Evolutionary conservation across 92 coral and sea anemone species (phyloP), one percentile per base, ranked within the genome.

Genomic region (Siderastrea siderea): DNA sequence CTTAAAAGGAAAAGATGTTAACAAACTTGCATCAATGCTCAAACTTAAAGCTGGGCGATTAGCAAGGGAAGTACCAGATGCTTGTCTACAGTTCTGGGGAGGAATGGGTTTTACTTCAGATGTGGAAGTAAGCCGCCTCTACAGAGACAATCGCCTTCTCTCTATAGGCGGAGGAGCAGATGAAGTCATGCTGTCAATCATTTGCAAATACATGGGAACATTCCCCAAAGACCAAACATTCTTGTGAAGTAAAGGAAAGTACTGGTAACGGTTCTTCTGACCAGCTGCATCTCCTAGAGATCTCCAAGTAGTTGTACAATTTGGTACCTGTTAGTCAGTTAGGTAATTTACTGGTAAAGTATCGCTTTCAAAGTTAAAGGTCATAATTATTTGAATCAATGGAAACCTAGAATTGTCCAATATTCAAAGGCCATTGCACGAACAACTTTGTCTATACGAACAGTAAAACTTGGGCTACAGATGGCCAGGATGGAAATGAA

Each of bases 151-250:
- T 51, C 92, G 99, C 17, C 80, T 97, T 70, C 67, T 97, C 58
- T 97, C 99, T 43, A 97, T 97, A 58, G 99, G 98, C 13, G 99
- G 99, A 9, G 99, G 99, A 81, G 98, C 99, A 16, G 99, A 97
- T 82, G 99, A 97, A 79, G 99, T 97, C 63, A 97, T 97, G 98
- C 71, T 97, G 89, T 93, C 98, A 79, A 93, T 97, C 87, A 97
- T 97, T 67, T 97, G 98, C 83, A 97, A 97, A 68, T 94, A 94
- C 52, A 92, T 91, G 93, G 94, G 94, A 50, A 79, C 89, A 43
- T 94, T 88, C 61, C 99, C 99, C 14, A 71, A 87, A 65, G 94
- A 53, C 47, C 77, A 66, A n/a, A 19, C 63, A 45, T 68, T 77
- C 8, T 85, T 73, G 12, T 83, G 49, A 81, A 55, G 38, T 26